phyloP scores from a whole-genome alignment of 2,888 invertebrate genomes.

The Dasypolia templi region DNA sequence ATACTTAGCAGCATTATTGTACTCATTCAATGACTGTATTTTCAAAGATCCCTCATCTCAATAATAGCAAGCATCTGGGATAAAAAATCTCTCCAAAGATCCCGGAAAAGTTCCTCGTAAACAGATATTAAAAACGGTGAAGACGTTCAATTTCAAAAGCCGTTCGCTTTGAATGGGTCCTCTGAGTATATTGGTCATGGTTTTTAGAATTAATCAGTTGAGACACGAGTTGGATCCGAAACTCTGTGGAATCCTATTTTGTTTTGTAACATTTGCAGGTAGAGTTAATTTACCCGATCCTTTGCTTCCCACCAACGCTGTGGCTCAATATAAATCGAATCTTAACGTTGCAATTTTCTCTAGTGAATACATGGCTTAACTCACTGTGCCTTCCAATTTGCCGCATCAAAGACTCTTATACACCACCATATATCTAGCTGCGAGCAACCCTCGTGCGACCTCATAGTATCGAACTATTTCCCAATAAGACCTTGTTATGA shows the following conservation, averaged over 20 bases:
- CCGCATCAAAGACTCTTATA: conserved; percentile 70
- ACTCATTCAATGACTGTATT: conserved; percentile 36
- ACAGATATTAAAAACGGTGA: conserved; percentile 52
- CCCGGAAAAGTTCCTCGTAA: conserved; percentile 24
- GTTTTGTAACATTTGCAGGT: neutral
- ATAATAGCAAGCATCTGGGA: conserved; percentile 51
- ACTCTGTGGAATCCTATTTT: neutral
- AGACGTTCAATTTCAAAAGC: conserved; percentile 39
- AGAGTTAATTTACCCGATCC: neutral
- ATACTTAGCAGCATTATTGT: conserved; percentile 28
- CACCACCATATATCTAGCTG: conserved; percentile 49
- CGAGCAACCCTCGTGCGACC: conserved; percentile 19
- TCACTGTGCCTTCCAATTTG: conserved; percentile 73
- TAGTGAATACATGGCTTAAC: conserved; percentile 61
- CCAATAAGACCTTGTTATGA: conserved; percentile 29
- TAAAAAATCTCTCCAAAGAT: conserved; percentile 34
- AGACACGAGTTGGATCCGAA: neutral
- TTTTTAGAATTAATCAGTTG: neutral
- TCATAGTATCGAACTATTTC: conserved; percentile 33
- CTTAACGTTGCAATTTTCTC: conserved; percentile 54
- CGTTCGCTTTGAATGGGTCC: conserved; percentile 30
- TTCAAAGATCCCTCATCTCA: conserved; percentile 49
- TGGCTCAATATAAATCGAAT: conserved; percentile 42
- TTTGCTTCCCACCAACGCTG: neutral
- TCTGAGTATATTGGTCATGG: conserved; percentile 8